Evolutionary conservation across 2,888 invertebrate species (phyloP).

Genomic region (Leucoma salicis): DNA sequence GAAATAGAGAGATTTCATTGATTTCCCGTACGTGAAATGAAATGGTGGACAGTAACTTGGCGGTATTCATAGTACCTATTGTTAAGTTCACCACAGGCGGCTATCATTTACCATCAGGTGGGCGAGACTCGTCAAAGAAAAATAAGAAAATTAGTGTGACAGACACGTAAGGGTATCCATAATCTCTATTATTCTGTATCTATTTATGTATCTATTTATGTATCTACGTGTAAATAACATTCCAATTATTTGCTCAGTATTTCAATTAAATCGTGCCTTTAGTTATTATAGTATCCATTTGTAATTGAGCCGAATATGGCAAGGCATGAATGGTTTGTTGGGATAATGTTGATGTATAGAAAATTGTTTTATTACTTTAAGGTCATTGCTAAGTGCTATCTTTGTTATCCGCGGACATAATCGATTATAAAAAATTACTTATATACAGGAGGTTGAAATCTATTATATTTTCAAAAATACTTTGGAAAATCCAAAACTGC

Average conservation of each 20-base stretch:
- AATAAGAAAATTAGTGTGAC: too few species aligned
- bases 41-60: too few species aligned
- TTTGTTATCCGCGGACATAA: constrained; percentile 9
- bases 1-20: too few species aligned
- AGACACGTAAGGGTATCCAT: too few species aligned
- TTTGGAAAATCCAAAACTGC: too few species aligned
- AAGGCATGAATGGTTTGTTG: too few species aligned
- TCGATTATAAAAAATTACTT: constrained; percentile 14
- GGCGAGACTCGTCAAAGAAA: too few species aligned
- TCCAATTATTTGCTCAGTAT: not conserved
- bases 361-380: constrained; percentile 8
- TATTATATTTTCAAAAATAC: not conserved
- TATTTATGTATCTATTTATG: not conserved
- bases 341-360: constrained; percentile 12
- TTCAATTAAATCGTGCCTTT: not conserved
- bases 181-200: constrained; percentile 45
- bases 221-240: too few species aligned
- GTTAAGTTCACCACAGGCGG: too few species aligned
- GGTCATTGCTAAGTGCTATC: constrained; percentile 26
- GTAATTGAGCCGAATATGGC: constrained; percentile 12
- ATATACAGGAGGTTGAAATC: constrained; percentile 7
- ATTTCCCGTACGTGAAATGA: too few species aligned
- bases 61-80: too few species aligned
- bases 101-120: too few species aligned
- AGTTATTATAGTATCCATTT: constrained; percentile 2